Evolutionary conservation across 2,797 vertebrate genomes (phyloP).

Genomic region (Eptatretus atami): DNA sequence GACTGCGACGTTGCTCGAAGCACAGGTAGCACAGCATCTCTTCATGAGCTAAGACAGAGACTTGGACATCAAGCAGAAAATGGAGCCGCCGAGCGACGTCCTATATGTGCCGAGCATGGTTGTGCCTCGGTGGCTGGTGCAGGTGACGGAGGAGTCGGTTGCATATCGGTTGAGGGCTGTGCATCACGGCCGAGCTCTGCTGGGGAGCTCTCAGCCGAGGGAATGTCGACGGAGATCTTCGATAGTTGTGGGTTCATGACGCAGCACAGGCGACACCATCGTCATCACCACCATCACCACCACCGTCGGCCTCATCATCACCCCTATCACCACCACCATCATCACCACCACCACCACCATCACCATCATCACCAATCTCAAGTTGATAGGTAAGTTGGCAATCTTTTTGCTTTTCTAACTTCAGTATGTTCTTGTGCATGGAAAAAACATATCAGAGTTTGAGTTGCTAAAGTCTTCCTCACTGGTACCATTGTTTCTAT

Average conservation of each 20-base stretch:
- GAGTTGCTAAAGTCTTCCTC: too few relatives aligned
- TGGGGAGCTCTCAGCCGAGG: conserved; percentile 59
- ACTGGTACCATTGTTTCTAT: too few relatives aligned
- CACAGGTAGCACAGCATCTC: background rate
- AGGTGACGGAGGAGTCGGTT: background rate
- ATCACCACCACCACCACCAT: too few relatives aligned
- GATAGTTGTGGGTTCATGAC: conserved; percentile 77
- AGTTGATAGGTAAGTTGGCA: too few relatives aligned
- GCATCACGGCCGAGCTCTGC: conserved; percentile 12
- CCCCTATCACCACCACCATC: too few relatives aligned
- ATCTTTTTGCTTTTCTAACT: too few relatives aligned
- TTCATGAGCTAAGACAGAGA: conserved; percentile 1
- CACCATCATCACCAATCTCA: conserved; percentile 38
- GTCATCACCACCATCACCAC: conserved; percentile 28
- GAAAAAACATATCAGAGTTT: too few relatives aligned
- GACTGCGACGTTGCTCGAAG: too few relatives aligned
- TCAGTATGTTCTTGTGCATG: too few relatives aligned
- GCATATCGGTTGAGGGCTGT: background rate
- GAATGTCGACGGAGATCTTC: conserved; percentile 64
- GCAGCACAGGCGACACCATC: conserved; percentile 66
- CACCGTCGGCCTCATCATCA: background rate
- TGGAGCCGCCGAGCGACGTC: too few relatives aligned
- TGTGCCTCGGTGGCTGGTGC: background rate
- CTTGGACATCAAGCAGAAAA: background rate
- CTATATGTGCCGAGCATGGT: too few relatives aligned